Evolutionary conservation across 2,797 vertebrate species (phyloP).

Genomic region (Cichlasoma orientale): DNA sequence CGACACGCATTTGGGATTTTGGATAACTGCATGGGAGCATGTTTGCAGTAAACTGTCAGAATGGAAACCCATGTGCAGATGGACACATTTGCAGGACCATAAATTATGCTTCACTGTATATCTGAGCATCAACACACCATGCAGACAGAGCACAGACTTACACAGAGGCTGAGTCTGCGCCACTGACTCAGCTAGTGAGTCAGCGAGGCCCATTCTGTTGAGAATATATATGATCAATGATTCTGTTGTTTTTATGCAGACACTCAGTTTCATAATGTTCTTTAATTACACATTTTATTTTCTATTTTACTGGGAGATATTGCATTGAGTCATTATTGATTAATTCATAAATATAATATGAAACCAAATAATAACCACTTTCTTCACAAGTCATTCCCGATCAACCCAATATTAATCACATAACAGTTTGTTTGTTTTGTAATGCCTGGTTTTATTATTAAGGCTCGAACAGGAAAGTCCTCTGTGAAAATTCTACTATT

Average conservation of each 20-base stretch:
- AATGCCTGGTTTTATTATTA: background rate
- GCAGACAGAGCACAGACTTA: background rate
- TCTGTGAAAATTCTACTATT: background rate
- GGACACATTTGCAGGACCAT: background rate
- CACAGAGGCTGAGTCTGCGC: background rate
- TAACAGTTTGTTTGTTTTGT: background rate
- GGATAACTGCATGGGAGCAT: background rate
- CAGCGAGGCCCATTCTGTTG: background rate
- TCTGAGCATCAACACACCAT: too few relatives aligned
- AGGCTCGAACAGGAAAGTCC: background rate
- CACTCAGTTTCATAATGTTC: background rate
- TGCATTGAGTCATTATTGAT: background rate
- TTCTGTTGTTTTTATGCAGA: background rate
- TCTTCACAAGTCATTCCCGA: background rate
- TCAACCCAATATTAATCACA: background rate
- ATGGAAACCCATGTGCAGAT: background rate
- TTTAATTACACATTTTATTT: background rate
- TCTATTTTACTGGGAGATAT: background rate
- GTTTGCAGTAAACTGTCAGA: background rate
- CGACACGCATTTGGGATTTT: background rate
- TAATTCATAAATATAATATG: background rate
- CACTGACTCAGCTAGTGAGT: background rate
- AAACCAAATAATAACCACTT: background rate
- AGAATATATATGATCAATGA: background rate
- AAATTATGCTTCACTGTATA: background rate